Percentiles rank a stretch among this genome's conserved stretches.
phyloP scores from a whole-genome alignment of 2,113 vertebrate species.

The Charadrius vociferus region DNA sequence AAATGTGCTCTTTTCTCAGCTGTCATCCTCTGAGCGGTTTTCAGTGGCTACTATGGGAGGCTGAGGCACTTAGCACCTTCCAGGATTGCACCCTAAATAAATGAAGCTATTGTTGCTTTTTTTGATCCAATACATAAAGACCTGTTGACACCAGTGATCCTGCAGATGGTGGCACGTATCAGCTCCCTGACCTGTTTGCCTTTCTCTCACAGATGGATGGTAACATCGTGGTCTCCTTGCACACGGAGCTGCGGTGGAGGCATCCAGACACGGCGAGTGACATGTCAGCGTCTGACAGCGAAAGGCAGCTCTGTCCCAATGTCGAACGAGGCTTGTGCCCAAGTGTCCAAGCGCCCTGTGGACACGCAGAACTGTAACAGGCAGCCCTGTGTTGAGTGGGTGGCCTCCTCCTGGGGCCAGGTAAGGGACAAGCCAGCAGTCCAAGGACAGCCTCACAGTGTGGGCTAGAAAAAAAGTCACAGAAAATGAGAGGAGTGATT shows the following conservation, averaged over 20 bases:
- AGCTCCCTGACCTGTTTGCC: neutral
- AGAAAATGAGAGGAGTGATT: neutral
- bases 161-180: rapidly evolving
- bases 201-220: constrained; percentile 81
- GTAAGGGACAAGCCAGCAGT: constrained; percentile 69
- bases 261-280: constrained; percentile 84
- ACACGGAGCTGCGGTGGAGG: constrained; percentile 88
- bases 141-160: neutral
- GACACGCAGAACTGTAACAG: constrained; percentile 84
- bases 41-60: neutral
- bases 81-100: neutral
- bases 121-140: neutral
- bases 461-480: neutral
- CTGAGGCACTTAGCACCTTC: neutral
- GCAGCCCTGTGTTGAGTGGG: constrained; percentile 86
- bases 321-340: constrained; percentile 70
- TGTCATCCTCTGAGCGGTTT: neutral
- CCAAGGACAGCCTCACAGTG: neutral
- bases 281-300: constrained; percentile 80
- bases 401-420: constrained; percentile 83
- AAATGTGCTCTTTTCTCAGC: neutral
- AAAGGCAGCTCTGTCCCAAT: constrained; percentile 70
- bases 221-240: constrained; percentile 88
- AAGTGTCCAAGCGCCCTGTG: constrained; percentile 78
- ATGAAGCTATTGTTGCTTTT: neutral